A percentile compares a stretch with the other conserved stretches of the same genome.
Conservation (phyloP, 2,888 invertebrate genomes). For the Chorisops tibialis region DNA sequence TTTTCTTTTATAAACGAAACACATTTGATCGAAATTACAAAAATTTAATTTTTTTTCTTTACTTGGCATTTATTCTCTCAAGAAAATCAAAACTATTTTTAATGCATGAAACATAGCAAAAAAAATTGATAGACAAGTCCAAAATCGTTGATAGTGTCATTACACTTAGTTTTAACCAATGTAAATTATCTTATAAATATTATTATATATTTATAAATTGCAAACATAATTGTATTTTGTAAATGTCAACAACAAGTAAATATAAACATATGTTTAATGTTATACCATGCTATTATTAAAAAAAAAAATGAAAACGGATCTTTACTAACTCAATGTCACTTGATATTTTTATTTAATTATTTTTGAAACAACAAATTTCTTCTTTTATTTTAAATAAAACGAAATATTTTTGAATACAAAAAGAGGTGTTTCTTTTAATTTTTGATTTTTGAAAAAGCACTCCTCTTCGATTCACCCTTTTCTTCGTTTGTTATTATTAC, state of each 20-base stretch:
- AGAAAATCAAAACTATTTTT: not conserved
- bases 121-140: too few relatives aligned
- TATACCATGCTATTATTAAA: not conserved
- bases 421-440: constrained; percentile 27
- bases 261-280: not conserved
- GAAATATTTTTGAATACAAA: constrained; percentile 28
- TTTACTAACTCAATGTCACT: constrained; percentile 20
- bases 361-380: constrained; percentile 7
- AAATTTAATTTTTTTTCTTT: constrained; percentile 4
- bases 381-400: constrained; percentile 24
- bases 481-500: not conserved
- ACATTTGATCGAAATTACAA: too few relatives aligned
- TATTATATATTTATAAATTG: not conserved
- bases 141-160: too few relatives aligned
- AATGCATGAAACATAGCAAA: too few relatives aligned
- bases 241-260: not conserved
- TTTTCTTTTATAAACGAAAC: not conserved
- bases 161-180: too few relatives aligned
- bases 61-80: constrained; percentile 16
- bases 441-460: constrained; percentile 27
- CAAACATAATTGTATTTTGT: not conserved
- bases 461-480: constrained; percentile 4
- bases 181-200: too few relatives aligned
- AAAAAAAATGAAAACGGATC: constrained; percentile 19
- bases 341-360: constrained; percentile 20